These are phyloP conservation scores for Sceloporus tristichus DNA, from an alignment of 2,113 vertebrate species.

Conservation along the genomic window DNA sequence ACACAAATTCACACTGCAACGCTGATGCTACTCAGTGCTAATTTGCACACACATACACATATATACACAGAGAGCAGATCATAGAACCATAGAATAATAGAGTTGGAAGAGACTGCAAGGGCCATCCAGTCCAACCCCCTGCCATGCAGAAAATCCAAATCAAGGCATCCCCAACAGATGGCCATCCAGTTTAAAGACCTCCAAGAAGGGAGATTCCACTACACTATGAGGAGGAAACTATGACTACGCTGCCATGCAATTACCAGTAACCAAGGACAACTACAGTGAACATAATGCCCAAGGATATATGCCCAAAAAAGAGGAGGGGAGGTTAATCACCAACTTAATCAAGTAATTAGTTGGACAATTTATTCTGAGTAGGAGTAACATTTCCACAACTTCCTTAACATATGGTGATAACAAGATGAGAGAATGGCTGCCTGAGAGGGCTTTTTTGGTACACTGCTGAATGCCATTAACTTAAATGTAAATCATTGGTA, in stretches of 20 bases:
- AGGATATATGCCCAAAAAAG: conserved; percentile 10
- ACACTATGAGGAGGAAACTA: too few species aligned
- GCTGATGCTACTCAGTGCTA: too few species aligned
- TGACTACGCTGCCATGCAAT: background rate
- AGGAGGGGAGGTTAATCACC: conserved; percentile 42
- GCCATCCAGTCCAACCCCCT: too few species aligned
- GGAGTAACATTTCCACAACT: conserved; percentile 49
- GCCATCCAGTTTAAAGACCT: too few species aligned
- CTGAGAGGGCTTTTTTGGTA: conserved; percentile 39
- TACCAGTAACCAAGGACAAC: background rate
- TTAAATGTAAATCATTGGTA: conserved; percentile 39
- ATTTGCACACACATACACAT: too few species aligned
- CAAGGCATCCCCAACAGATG: too few species aligned
- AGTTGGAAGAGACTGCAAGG: too few species aligned
- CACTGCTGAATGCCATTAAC: conserved; percentile 33
- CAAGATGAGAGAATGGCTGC: conserved; percentile 44
- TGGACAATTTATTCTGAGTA: conserved; percentile 11
- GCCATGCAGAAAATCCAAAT: too few species aligned
- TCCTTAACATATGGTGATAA: conserved; percentile 47
- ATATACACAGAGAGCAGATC: too few species aligned
- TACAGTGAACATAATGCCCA: conserved; percentile 1
- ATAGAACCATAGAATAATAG: too few species aligned
- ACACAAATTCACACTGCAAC: too few species aligned
- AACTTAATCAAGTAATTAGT: conserved; percentile 55
- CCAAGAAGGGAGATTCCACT: too few species aligned